Evolutionary conservation across 2,888 invertebrate species (phyloP).

Genomic region (Limnephilus auricula): DNA sequence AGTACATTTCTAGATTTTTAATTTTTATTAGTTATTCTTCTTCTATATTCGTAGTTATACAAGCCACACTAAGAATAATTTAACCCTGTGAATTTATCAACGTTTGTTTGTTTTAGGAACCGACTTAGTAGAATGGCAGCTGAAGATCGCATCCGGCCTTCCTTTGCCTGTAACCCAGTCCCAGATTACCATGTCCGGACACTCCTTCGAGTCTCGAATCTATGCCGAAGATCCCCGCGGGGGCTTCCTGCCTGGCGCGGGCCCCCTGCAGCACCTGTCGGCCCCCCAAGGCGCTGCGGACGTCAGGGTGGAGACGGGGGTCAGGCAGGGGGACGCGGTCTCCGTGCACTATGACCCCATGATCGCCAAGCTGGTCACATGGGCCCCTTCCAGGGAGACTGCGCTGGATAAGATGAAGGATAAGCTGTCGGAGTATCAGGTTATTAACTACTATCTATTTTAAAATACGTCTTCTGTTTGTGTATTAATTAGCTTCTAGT

Average conservation of each 20-base stretch:
- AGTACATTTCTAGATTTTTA: no score
- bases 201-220: slow-evolving; percentile 97
- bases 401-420: slow-evolving; percentile 88
- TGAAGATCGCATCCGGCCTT: slow-evolving; percentile 93
- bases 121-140: slow-evolving; percentile 99
- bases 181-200: slow-evolving; percentile 87
- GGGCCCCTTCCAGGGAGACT: slow-evolving; percentile 90
- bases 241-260: slow-evolving; percentile 96
- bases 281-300: slow-evolving; percentile 82
- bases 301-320: slow-evolving; percentile 93
- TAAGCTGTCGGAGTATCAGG: slow-evolving; percentile 91
- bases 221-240: slow-evolving; percentile 93
- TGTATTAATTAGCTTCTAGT: no score
- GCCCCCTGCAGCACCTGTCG: slow-evolving; percentile 85
- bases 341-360: slow-evolving; percentile 99
- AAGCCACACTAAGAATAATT: no score
- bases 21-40: no score
- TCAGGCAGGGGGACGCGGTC: slow-evolving; percentile 94
- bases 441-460: slow-evolving; percentile 71
- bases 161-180: slow-evolving; percentile 88
- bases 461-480: no score
- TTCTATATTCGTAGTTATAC: no score
- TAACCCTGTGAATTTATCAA: no score
- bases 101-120: slow-evolving; percentile 75
- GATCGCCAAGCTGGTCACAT: slow-evolving; percentile 99